Conservation (phyloP, 1,140 invertebrate genomes). For the Brachystomella parvula region DNA sequence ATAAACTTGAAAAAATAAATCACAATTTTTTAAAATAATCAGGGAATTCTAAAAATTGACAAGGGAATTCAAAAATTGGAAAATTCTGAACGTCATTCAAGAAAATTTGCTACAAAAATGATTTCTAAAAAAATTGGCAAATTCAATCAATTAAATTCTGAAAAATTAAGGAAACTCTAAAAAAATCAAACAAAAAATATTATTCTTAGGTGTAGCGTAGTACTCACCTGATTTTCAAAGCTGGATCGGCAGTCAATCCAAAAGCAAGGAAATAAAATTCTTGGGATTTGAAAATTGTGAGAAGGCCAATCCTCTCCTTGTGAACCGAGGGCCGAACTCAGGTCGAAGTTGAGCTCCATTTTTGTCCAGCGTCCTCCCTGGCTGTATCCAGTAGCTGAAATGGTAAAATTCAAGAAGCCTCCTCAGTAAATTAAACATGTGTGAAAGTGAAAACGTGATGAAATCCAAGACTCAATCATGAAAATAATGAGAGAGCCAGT, state of each 20-base stretch:
- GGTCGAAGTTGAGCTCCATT: background rate
- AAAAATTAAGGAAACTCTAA: background rate
- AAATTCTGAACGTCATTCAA: no score
- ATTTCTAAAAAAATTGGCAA: background rate
- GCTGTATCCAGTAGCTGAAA: background rate
- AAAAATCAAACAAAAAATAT: background rate
- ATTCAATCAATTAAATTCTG: background rate
- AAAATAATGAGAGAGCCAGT: background rate
- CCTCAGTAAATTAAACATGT: background rate
- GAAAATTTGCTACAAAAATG: background rate
- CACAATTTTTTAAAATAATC: constrained; percentile 7
- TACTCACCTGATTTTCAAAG: constrained; percentile 64
- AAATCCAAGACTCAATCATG: background rate
- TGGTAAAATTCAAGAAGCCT: background rate
- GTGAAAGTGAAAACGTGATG: constrained; percentile 4
- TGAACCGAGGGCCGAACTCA: background rate
- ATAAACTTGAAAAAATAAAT: background rate
- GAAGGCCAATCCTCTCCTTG: background rate
- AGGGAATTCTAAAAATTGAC: background rate
- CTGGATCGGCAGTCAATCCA: constrained; percentile 76
- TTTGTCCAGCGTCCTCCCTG: background rate
- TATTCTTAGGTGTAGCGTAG: background rate
- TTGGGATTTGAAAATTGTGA: background rate
- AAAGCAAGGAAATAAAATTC: constrained; percentile 52
- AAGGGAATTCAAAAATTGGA: background rate